Evolutionary conservation across 1,140 invertebrate genomes (phyloP), one percentile per base, ranked within the genome.

Genomic region (Antheraea mylitta): DNA sequence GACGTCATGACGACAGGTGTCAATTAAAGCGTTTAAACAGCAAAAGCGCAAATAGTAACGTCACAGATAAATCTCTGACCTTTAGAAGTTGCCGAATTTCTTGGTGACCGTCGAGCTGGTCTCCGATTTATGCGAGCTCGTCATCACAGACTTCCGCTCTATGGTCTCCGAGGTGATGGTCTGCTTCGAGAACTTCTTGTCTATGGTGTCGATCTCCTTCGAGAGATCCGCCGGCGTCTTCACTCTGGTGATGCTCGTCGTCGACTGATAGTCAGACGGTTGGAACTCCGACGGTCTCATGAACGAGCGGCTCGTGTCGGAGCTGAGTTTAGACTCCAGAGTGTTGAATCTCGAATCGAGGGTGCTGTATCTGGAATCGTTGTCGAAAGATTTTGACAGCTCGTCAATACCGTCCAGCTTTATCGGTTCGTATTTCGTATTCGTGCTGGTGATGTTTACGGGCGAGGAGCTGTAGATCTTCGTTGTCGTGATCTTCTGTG

Each of bases 391-490:
- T 62, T 91, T 90, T 0, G 90, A 88, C 42, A 92, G 74, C 71
- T 93, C 92, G 64, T 92, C 91, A 64, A 93, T 91, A 2, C 89
- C 90, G 58, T 92, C 91, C 18, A 92, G 80, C 67, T 87, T 87
- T 7, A 91, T 82, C 0, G 89, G 89, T 66, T 92, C 91, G 73
- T 92, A 93, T 75, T 92, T 92, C 3, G 89, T 93, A 64, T 78
- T 92, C 0, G 92, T 93, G 45, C 82, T 91, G 0, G 91, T 93
- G n/a, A 93, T 72, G 67, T 92, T 92, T 0, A 93, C 90, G 0
- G 92, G 92, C 0, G 91, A 92, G 0, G 92, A 93, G 70, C 91
- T 92, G 81, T 93, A 93, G 7, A 93, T 91, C 68, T 92, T 93
- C 0, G 92, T 93, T 0, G 89, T 93, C 0, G 92, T 93, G 0